These are phyloP conservation scores for Apostichopus californicus DNA, from an alignment of 35 echinoderm and acorn worm species.

Conservation along the genomic window DNA sequence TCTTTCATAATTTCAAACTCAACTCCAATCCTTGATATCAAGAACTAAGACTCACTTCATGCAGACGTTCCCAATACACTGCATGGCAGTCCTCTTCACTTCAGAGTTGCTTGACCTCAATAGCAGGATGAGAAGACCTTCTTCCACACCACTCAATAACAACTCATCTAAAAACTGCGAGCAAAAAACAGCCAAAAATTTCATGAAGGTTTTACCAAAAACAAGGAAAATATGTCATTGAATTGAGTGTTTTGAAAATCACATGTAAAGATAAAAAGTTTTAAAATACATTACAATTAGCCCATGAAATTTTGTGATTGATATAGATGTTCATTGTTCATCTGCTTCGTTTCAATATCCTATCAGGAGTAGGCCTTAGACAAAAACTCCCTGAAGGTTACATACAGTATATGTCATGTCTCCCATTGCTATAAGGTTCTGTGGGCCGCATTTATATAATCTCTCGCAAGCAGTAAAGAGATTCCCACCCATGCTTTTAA, in stretches of 20 bases:
- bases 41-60: slow-evolving; percentile 78
- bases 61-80: slow-evolving; percentile 96
- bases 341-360: too few relatives aligned
- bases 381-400: too few relatives aligned
- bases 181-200: neutral
- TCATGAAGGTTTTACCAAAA: neutral
- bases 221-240: slow-evolving; percentile 2
- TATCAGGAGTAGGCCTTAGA: too few relatives aligned
- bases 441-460: too few relatives aligned
- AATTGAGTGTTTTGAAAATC: neutral
- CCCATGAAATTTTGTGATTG: too few relatives aligned
- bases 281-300: too few relatives aligned
- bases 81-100: slow-evolving; percentile 74
- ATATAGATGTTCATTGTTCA: too few relatives aligned
- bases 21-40: neutral
- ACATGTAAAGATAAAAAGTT: neutral
- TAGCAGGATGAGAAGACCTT: slow-evolving; percentile 69
- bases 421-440: too few relatives aligned
- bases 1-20: neutral
- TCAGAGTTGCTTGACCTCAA: slow-evolving; percentile 69
- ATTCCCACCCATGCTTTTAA: too few relatives aligned
- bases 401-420: too few relatives aligned
- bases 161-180: slow-evolving; percentile 79
- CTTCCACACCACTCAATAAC: slow-evolving; percentile 42
- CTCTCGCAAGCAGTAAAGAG: too few relatives aligned